These are phyloP conservation scores for Coenobita brevimanus DNA, from an alignment of 1,140 invertebrate genomes.

Conservation along the genomic window DNA sequence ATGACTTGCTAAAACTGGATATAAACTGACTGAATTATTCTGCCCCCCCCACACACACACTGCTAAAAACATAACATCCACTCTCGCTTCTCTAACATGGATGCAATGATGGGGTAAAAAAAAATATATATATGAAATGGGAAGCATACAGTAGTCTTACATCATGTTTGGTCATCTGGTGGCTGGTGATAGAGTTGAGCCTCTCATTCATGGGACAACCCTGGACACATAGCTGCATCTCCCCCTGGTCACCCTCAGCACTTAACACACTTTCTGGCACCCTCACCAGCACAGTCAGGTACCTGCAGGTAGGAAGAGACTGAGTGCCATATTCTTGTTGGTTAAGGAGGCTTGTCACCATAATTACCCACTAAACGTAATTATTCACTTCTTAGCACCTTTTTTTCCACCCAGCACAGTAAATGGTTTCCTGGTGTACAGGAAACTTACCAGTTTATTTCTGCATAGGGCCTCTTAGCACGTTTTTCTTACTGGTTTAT, in stretches of 20 bases:
- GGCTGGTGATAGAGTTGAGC: constrained; percentile 69
- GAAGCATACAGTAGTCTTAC: not conserved
- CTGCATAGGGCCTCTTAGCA: too few relatives aligned
- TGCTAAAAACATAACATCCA: too few relatives aligned
- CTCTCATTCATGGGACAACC: constrained; percentile 76
- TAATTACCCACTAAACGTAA: constrained; percentile 72
- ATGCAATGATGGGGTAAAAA: not conserved
- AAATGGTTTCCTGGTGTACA: too few relatives aligned
- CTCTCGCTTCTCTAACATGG: too few relatives aligned
- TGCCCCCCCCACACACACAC: too few relatives aligned
- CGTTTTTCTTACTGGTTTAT: too few relatives aligned
- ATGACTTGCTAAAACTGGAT: too few relatives aligned
- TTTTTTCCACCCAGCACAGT: too few relatives aligned
- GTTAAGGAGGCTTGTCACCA: not conserved
- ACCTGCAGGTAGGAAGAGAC: constrained; percentile 69
- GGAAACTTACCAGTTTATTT: too few relatives aligned
- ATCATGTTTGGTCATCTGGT: constrained; percentile 38
- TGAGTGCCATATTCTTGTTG: too few relatives aligned
- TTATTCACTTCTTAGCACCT: too few relatives aligned
- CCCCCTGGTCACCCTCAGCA: constrained; percentile 69
- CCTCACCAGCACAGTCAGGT: constrained; percentile 76
- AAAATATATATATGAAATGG: not conserved
- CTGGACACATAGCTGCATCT: constrained; percentile 75
- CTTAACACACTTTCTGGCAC: constrained; percentile 75
- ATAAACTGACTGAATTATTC: too few relatives aligned